Evolutionary conservation across 2,888 invertebrate species (phyloP).

Genomic region (Dicycla oo): DNA sequence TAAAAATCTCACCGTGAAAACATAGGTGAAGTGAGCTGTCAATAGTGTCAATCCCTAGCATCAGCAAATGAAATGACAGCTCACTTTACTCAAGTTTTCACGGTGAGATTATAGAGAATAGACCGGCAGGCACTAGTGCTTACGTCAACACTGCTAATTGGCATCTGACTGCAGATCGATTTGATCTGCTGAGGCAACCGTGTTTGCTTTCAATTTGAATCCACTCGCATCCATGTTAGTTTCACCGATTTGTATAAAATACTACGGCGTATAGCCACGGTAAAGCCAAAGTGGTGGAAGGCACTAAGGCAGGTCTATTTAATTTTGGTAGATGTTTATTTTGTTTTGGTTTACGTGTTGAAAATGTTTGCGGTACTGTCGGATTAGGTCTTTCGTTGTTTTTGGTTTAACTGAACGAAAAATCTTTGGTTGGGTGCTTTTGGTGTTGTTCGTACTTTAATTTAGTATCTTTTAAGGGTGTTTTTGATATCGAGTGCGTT

Average conservation of each 20-base stretch:
- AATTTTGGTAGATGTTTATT: constrained; percentile 26
- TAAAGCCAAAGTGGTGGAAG: constrained; percentile 37
- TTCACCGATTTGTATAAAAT: constrained; percentile 38
- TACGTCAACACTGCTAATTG: constrained; percentile 76
- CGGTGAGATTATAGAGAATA: too few relatives aligned
- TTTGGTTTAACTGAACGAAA: constrained; percentile 14
- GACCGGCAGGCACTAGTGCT: constrained; percentile 46
- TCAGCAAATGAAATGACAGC: too few relatives aligned
- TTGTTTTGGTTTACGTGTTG: constrained; percentile 28
- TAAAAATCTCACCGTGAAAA: too few relatives aligned
- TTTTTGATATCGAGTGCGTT: neutral
- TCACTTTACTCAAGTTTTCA: too few relatives aligned
- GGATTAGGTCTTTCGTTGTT: constrained; percentile 22
- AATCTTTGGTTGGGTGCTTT: neutral
- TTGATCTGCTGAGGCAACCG: constrained; percentile 65
- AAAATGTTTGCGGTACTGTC: constrained; percentile 31
- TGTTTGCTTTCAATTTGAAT: constrained; percentile 73
- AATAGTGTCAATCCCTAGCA: too few relatives aligned
- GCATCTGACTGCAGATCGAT: constrained; percentile 67
- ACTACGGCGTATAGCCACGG: constrained; percentile 21
- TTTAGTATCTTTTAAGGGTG: neutral
- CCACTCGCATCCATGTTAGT: constrained; percentile 52
- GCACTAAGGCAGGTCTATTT: constrained; percentile 32
- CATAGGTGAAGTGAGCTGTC: too few relatives aligned
- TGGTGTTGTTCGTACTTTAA: neutral